Percentiles rank a stretch among this genome's conserved stretches.
Conservation (phyloP, 2,797 vertebrate species). For the Columba guinea region DNA sequence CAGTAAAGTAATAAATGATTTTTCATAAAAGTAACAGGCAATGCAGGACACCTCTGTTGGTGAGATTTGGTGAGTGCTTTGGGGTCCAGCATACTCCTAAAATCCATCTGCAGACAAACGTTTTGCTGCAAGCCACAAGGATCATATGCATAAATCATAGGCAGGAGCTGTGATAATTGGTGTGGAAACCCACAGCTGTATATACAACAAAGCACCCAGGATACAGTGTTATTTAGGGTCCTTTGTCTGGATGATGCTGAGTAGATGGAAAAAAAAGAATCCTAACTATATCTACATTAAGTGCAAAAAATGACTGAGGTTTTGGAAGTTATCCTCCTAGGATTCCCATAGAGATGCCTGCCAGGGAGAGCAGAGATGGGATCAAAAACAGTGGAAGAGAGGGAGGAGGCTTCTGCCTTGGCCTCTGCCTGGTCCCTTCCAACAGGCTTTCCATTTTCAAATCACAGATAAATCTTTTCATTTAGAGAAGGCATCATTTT, state of each 20-base stretch:
- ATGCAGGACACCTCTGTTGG: neutral
- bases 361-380: neutral
- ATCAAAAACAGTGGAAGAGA: neutral
- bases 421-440: neutral
- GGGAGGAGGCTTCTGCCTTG: neutral
- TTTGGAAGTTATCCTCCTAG: neutral
- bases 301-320: neutral
- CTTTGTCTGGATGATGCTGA: neutral
- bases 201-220: rapidly evolving
- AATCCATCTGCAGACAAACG: neutral
- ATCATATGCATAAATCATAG: neutral
- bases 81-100: neutral
- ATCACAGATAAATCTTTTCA: neutral
- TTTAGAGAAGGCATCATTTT: neutral
- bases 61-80: neutral
- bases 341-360: neutral
- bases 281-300: neutral
- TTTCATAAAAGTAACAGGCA: neutral
- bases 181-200: neutral
- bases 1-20: neutral
- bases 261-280: neutral
- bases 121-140: neutral
- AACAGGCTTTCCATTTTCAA: neutral
- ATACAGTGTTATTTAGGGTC: neutral
- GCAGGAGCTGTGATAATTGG: neutral